Base-by-base conservation (phyloP, 2,113 vertebrate genomes). In the Cyanoliseus patagonus region DNA sequence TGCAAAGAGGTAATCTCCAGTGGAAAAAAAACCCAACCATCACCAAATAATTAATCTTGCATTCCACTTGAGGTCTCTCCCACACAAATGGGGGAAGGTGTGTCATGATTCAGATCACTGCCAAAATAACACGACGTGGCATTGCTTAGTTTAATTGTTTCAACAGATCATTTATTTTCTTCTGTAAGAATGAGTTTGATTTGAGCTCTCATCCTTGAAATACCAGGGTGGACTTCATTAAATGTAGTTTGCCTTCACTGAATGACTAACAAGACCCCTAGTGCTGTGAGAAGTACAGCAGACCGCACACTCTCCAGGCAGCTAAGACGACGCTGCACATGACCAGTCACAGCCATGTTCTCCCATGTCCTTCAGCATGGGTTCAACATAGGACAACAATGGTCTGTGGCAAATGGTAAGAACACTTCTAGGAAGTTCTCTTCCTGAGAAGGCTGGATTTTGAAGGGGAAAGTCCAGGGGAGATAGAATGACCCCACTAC, bases 41-140 rank as follows among this genome's bases (percentile, higher is more conserved):
- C 83, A 82, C 83, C 8, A 15, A 85, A 89, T 89, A 89, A 95
- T 95, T 96, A 80, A 92, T 91, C 87, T 68, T 55, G 64, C 94
- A 93, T 96, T 97, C 92, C 92, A 83, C 49, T 95, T 66, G 49
- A 57, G n/a, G 63, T 85, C 61, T 92, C 95, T 94, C 95, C 96
- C 92, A 95, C 95, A 63, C 80, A 81, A 85, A 79, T 42, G 67
- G 83, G 79, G 87, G 77, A 97, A 95, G 90, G 94, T 96, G 90
- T 96, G 94, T 90, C 77, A 86, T 69, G 80, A 92, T 72, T 91
- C 90, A 94, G 30, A 77, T 92, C 59, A 6, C 76, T 93, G 96
- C 95, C 95, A 95, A 96, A 97, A 96, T 47, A 93, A 92, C 94
- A 92, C 4, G 0, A 55, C 0, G 6, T 81, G 88, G 83, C 77